A percentile compares a stretch with the other conserved stretches of the same genome.
These are phyloP conservation scores for Cydia strobilella DNA, from an alignment of 1,140 invertebrate genomes.

Conservation along the genomic window DNA sequence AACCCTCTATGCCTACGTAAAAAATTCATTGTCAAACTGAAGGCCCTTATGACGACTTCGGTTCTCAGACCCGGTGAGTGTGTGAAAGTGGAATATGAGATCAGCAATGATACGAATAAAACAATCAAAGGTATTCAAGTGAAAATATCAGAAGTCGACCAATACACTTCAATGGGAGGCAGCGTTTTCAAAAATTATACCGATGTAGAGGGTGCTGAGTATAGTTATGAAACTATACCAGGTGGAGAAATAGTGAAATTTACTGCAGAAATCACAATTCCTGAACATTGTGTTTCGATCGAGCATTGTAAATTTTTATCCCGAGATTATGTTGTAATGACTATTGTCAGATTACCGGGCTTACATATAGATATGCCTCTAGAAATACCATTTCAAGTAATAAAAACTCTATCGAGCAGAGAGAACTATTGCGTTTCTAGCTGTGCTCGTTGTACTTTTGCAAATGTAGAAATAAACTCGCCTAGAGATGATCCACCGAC, in stretches of 20 bases:
- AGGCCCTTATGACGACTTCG: conserved; percentile 30
- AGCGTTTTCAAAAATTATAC: neutral
- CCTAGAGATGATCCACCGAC: neutral
- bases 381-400: conserved; percentile 35
- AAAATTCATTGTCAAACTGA: conserved; percentile 27
- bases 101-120: conserved; percentile 26
- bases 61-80: conserved; percentile 21
- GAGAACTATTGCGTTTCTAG: neutral
- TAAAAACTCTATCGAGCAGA: conserved; percentile 5
- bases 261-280: conserved; percentile 18
- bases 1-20: neutral
- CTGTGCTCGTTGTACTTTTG: neutral
- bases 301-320: conserved; percentile 27
- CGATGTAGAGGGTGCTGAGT: conserved; percentile 23
- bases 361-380: conserved; percentile 18
- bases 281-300: neutral
- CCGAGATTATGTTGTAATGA: conserved; percentile 32
- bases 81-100: conserved; percentile 32
- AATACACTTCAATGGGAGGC: neutral
- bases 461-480: too few species aligned
- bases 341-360: conserved; percentile 19
- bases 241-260: conserved; percentile 14
- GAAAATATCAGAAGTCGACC: conserved; percentile 29
- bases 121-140: conserved; percentile 28
- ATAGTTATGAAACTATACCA: conserved; percentile 13